These are phyloP conservation scores for Cryptomyrus ogoouensis DNA, from an alignment of 2,113 vertebrate genomes.

Conservation along the genomic window DNA sequence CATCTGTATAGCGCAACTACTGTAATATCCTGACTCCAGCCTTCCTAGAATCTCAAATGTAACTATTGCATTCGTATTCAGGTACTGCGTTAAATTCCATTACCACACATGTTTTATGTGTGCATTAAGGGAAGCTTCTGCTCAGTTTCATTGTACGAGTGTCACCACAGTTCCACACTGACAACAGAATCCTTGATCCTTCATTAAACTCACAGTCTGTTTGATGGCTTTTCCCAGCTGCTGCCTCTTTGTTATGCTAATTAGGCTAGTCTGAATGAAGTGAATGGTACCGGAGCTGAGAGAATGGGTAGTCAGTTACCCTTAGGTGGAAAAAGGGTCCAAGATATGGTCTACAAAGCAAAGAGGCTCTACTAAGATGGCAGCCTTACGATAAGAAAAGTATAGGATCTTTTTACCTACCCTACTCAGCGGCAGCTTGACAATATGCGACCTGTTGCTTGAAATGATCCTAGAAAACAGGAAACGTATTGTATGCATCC, in stretches of 20 bases:
- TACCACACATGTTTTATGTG: not conserved
- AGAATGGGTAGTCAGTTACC: not conserved
- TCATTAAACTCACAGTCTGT: not conserved
- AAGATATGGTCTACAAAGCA: not conserved
- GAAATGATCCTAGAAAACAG: conserved; percentile 84
- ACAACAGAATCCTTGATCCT: not conserved
- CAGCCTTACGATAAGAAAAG: not conserved
- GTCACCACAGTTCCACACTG: not conserved
- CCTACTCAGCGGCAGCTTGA: conserved; percentile 97
- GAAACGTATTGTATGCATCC: not conserved
- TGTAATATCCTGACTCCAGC: not conserved
- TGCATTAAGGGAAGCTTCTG: not conserved
- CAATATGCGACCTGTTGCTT: conserved; percentile 97
- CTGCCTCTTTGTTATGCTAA: not conserved
- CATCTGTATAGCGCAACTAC: not conserved
- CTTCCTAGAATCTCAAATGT: not conserved
- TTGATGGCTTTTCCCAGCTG: not conserved
- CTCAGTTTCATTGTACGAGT: not conserved
- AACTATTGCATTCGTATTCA: not conserved
- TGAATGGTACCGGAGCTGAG: not conserved
- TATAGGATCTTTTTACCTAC: conserved; percentile 60
- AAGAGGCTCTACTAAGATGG: not conserved
- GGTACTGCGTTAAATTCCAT: not conserved
- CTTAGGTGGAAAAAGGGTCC: not conserved
- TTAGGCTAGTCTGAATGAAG: not conserved